Base-by-base conservation (phyloP, 2,888 invertebrate species). In the Villa cingulata region DNA sequence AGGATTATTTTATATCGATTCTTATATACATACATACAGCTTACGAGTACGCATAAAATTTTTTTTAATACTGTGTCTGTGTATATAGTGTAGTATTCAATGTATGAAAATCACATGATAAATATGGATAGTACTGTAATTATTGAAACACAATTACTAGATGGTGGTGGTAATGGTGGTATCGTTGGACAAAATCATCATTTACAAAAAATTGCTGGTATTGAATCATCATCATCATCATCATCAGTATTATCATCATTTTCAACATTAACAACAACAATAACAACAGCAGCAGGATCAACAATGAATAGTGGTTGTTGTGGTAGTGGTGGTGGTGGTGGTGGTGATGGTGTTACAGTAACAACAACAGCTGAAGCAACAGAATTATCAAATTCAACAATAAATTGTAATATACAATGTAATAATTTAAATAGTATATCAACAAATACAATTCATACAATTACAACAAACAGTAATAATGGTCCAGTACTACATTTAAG, bases 121-220 rank as follows among this genome's bases (percentile, higher is more conserved):
- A 59, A 53, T 51, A 64, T 65, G 65, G 63, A 65, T 54, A 57
- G 57, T 46, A 59, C 58, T 54, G 56, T 64, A 54, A 58, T 64
- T 61, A 58, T 63, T 43, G 58, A 57, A 43, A 48, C 46, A 39
- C 57, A 43, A 34, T 37, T 43, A 34, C 36, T 51, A 18, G 49
- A 49, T 39, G 45, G 58, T 45, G n/a, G n/a, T n/a, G n/a, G n/a
- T n/a, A n/a, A n/a, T n/a, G n/a, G n/a, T n/a, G n/a, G n/a, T n/a
- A n/a, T n/a, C n/a, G n/a, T n/a, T n/a, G n/a, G n/a, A n/a, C 58
- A 58, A 51, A 57, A 58, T 6, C 23, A 58, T 6, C 23, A 23
- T 23, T 6, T 23, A 23, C 23, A 40, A 40, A 40, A 23, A 20
- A 7, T 23, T 23, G 23, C 23, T 20, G 23, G 20, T 5, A 40